These are phyloP conservation scores for Cactoblastis cactorum DNA, from an alignment of 2,888 invertebrate species.

Conservation along the genomic window DNA sequence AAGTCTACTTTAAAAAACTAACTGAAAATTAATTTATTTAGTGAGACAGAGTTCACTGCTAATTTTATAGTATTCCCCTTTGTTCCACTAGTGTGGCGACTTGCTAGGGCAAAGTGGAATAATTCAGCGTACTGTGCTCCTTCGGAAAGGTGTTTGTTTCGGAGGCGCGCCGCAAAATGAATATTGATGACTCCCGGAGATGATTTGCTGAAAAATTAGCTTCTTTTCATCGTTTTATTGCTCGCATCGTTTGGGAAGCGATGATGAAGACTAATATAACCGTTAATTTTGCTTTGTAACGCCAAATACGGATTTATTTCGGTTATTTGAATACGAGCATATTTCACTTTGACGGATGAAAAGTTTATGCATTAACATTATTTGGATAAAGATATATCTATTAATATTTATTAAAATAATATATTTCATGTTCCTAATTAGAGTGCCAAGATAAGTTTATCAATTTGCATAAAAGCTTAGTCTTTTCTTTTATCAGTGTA, in stretches of 20 bases:
- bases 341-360: constrained; percentile 10
- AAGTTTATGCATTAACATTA: not conserved
- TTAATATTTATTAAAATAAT: not conserved
- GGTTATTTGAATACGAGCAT: constrained; percentile 8
- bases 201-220: constrained; percentile 78
- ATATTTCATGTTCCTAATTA: too few species aligned
- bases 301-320: constrained; percentile 55
- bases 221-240: constrained; percentile 78
- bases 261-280: constrained; percentile 76
- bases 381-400: not conserved
- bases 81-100: too few species aligned
- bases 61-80: too few species aligned
- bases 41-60: too few species aligned
- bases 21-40: too few species aligned
- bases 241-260: constrained; percentile 55
- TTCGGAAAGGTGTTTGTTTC: constrained; percentile 74
- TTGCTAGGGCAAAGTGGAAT: too few species aligned
- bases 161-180: constrained; percentile 74
- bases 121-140: too few species aligned
- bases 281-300: constrained; percentile 71
- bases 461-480: too few species aligned
- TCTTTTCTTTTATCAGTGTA: too few species aligned
- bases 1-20: too few species aligned
- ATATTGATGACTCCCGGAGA: constrained; percentile 78
- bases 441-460: too few species aligned